Conservation (phyloP, 2,888 invertebrate genomes). For the Zygothrica quintamaculata region DNA sequence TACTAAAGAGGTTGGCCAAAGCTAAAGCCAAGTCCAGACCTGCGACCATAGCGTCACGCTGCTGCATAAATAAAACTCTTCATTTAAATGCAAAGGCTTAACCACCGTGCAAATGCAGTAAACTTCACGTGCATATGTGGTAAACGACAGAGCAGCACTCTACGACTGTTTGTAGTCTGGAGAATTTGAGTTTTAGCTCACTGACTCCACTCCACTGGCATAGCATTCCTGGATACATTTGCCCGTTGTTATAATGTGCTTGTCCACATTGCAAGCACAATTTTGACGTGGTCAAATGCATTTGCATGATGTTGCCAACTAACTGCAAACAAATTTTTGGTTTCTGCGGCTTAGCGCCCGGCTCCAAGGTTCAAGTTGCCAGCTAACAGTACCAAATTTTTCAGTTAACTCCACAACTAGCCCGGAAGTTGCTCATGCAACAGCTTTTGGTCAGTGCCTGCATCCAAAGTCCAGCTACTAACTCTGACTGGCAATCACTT, state of each 20-base stretch:
- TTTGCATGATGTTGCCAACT: conserved; percentile 62
- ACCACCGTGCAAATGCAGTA: conserved; percentile 55
- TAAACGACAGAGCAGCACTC: conserved; percentile 8
- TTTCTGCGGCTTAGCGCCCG: conserved; percentile 46
- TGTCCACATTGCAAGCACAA: conserved; percentile 35
- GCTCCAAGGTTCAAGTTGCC: too few species aligned
- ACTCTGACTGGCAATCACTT: conserved; percentile 31
- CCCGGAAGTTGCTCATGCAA: conserved; percentile 25
- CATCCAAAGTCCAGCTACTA: conserved; percentile 29
- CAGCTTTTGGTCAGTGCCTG: conserved; percentile 25
- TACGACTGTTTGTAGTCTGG: not conserved
- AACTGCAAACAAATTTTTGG: conserved; percentile 69
- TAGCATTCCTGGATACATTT: not conserved
- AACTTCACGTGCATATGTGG: conserved; percentile 52
- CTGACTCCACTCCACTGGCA: not conserved
- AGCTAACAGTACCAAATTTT: too few species aligned
- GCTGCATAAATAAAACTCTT: conserved; percentile 66
- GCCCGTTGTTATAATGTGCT: conserved; percentile 29
- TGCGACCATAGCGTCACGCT: conserved; percentile 16
- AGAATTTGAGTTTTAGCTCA: conserved; percentile 2
- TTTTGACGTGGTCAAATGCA: conserved; percentile 69
- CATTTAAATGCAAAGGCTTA: conserved; percentile 67
- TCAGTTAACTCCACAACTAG: too few species aligned
- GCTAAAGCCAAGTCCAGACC: not conserved
- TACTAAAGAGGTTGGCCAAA: too few species aligned